Percentiles rank a stretch among this genome's conserved stretches.
These are phyloP conservation scores for Pemphredon lugubris DNA, from an alignment of 2,888 invertebrate species.

Conservation along the genomic window DNA sequence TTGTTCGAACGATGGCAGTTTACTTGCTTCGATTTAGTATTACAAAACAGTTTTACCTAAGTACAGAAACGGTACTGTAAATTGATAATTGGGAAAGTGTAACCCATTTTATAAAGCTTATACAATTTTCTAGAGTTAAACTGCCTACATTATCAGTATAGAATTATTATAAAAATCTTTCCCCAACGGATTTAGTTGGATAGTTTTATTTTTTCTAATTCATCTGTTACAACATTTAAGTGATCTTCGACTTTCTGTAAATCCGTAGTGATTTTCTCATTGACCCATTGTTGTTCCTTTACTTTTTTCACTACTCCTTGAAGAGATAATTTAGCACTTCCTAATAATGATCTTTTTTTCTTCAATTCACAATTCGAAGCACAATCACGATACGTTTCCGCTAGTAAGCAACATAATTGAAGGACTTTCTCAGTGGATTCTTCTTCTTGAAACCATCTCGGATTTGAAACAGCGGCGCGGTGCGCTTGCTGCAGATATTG, in stretches of 20 bases:
- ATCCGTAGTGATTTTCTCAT: constrained; percentile 67
- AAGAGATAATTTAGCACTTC: constrained; percentile 75
- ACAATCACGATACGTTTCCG: constrained; percentile 84
- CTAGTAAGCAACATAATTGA: constrained; percentile 83
- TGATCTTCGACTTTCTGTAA: constrained; percentile 74
- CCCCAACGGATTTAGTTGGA: constrained; percentile 23
- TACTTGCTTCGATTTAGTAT: too few species aligned
- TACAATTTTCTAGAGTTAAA: too few species aligned
- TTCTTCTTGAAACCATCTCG: constrained; percentile 84
- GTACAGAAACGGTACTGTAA: too few species aligned
- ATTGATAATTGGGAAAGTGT: too few species aligned
- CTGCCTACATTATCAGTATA: too few species aligned
- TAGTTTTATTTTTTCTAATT: constrained; percentile 52
- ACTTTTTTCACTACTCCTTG: constrained; percentile 79
- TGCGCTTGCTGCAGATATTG: constrained; percentile 91
- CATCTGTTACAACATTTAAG: constrained; percentile 65
- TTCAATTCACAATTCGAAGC: constrained; percentile 81
- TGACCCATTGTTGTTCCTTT: constrained; percentile 78
- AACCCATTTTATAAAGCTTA: too few species aligned
- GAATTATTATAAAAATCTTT: too few species aligned
- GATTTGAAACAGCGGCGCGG: constrained; percentile 86
- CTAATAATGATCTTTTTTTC: constrained; percentile 76
- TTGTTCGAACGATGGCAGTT: too few species aligned
- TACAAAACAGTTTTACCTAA: too few species aligned
- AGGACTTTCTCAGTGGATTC: constrained; percentile 85